These are phyloP conservation scores for Suricata suricatta DNA, from an alignment of 2,113 vertebrate genomes.

Conservation along the genomic window DNA sequence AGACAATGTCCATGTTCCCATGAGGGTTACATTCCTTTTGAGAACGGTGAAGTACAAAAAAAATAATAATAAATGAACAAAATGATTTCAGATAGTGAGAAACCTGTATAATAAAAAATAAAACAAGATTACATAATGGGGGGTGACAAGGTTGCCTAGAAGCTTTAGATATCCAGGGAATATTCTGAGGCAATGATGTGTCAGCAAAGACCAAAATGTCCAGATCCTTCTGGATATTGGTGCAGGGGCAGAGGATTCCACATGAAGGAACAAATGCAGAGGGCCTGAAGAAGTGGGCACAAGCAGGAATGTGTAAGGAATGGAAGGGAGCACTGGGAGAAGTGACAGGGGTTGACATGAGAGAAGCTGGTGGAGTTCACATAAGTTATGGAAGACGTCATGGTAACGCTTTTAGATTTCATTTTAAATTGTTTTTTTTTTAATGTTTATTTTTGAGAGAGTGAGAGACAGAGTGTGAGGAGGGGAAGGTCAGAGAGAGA, in stretches of 20 bases:
- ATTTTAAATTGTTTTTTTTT: not conserved
- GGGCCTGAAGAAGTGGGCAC: not conserved
- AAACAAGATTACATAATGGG: not conserved
- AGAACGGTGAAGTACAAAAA: not conserved
- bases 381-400: not conserved
- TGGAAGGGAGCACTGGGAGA: too few species aligned
- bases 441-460: too few species aligned
- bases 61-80: not conserved
- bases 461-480: too few species aligned
- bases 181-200: not conserved
- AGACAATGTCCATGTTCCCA: not conserved
- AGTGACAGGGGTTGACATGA: not conserved
- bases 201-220: not conserved
- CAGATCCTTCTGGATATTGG: too few species aligned
- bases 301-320: not conserved
- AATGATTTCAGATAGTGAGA: not conserved
- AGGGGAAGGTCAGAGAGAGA: too few species aligned
- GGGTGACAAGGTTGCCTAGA: not conserved
- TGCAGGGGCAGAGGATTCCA: not conserved
- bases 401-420: not conserved
- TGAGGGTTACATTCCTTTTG: not conserved
- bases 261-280: not conserved
- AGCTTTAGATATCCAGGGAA: not conserved
- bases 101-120: not conserved
- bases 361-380: not conserved